phyloP scores from a whole-genome alignment of 2,797 vertebrate genomes.

The Sebastes oblongus region DNA sequence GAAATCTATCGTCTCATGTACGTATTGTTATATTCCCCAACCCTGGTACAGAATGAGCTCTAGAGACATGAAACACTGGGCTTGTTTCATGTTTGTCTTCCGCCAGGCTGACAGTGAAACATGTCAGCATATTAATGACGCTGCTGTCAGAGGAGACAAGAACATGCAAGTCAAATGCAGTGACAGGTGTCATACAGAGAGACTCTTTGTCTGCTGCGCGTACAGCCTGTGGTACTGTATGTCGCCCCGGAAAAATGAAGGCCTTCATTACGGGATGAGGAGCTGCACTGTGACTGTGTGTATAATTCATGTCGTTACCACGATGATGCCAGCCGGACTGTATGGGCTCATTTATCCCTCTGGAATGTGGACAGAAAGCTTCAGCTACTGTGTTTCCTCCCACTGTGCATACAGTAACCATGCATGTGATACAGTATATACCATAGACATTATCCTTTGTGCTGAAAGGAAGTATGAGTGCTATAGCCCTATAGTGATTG shows the following conservation, averaged over 20 bases:
- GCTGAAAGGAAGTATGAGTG: not conserved
- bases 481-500: not conserved
- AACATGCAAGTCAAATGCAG: conserved; percentile 49
- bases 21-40: not conserved
- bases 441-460: not conserved
- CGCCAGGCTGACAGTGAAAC: conserved; percentile 29
- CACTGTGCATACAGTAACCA: not conserved
- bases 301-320: conserved; percentile 35
- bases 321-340: conserved; percentile 16
- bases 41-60: not conserved
- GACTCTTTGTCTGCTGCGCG: conserved; percentile 53
- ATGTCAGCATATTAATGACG: conserved; percentile 43
- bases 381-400: conserved; percentile 13
- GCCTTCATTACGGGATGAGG: conserved; percentile 46
- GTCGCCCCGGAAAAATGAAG: conserved; percentile 33
- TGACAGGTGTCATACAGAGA: conserved; percentile 61
- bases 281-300: conserved; percentile 32
- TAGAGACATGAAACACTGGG: not conserved
- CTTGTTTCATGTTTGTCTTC: conserved; percentile 21
- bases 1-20: not conserved
- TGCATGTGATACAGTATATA: not conserved
- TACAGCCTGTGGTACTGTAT: conserved; percentile 39
- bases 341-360: conserved; percentile 38
- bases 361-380: conserved; percentile 40
- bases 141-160: conserved; percentile 48